Evolutionary conservation across 2,113 vertebrate species (phyloP).

Genomic region (Hippocampus zosterae): DNA sequence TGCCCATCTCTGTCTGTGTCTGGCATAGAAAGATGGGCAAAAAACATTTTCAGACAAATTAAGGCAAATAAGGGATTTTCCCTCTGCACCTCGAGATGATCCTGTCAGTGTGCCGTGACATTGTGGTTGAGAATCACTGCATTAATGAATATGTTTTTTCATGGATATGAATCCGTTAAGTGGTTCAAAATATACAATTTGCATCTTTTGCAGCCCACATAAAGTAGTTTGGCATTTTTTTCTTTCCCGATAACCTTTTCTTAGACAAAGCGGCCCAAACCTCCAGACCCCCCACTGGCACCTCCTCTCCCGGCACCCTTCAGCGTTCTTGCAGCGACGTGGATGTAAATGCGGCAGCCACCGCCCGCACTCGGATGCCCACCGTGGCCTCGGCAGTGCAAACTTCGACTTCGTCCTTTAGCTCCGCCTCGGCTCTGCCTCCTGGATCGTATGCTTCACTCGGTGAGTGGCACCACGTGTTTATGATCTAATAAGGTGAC

Average conservation of each 20-base stretch:
- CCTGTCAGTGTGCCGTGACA: background rate
- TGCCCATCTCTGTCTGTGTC: no score
- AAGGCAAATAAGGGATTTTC: no score
- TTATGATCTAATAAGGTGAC: background rate
- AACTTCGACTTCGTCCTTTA: conserved; percentile 77
- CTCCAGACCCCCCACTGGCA: conserved; percentile 40
- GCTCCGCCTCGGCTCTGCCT: conserved; percentile 77
- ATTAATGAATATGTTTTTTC: background rate
- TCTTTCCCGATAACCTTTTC: background rate
- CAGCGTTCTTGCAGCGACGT: conserved; percentile 92
- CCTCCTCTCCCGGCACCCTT: conserved; percentile 68
- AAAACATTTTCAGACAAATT: background rate
- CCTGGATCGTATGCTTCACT: conserved; percentile 86
- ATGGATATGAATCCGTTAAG: no score
- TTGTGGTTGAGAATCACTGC: background rate
- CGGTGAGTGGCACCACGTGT: conserved; percentile 65
- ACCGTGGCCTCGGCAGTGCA: conserved; percentile 76
- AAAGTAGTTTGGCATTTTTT: background rate
- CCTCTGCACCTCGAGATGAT: no score
- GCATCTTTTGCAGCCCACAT: background rate
- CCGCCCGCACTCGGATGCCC: conserved; percentile 76
- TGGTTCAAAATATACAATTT: no score
- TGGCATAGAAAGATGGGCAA: background rate
- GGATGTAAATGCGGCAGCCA: conserved; percentile 83
- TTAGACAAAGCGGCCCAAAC: conserved; percentile 59